These are phyloP conservation scores for Anableps anableps DNA, from an alignment of 2,797 vertebrate species.

Conservation along the genomic window DNA sequence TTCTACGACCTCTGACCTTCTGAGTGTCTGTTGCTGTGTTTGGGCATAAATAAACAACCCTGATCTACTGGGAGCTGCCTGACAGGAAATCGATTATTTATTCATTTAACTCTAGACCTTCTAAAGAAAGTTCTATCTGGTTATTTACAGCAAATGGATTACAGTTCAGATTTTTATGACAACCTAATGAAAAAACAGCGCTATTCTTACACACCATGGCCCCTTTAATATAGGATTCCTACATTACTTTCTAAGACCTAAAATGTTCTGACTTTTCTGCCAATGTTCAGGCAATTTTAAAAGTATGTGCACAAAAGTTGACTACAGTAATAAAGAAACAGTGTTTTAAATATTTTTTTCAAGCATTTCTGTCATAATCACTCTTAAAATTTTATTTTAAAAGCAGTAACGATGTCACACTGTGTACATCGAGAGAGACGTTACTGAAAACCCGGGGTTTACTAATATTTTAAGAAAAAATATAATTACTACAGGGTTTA, in stretches of 20 bases:
- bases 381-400: background rate
- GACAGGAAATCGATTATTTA: background rate
- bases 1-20: background rate
- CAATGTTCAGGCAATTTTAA: too few species aligned
- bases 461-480: background rate
- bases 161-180: too few species aligned
- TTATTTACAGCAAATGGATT: background rate
- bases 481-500: background rate
- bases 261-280: too few species aligned
- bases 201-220: too few species aligned
- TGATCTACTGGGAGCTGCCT: background rate
- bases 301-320: background rate
- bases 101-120: background rate
- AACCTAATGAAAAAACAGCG: too few species aligned
- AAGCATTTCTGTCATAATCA: too few species aligned
- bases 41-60: background rate
- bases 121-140: background rate
- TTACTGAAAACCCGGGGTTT: background rate
- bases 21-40: background rate
- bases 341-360: background rate
- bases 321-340: background rate
- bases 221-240: too few species aligned
- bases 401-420: too few species aligned
- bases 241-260: background rate
- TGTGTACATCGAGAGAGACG: too few species aligned